phyloP scores from a whole-genome alignment of 2,113 vertebrate species.

The Castor canadensis region DNA sequence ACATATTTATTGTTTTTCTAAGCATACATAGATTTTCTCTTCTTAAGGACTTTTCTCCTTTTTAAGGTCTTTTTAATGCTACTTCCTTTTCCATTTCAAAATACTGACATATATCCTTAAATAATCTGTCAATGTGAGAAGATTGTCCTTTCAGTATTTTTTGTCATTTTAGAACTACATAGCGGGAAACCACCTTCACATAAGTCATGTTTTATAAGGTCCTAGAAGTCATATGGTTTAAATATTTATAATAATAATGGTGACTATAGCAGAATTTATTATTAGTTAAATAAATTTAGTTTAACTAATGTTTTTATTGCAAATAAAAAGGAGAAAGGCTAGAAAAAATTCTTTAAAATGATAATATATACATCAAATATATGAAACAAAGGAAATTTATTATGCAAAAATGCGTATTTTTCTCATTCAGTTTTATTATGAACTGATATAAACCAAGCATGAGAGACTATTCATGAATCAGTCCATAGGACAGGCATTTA shows the following conservation, averaged over 20 bases:
- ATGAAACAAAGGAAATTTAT: background rate
- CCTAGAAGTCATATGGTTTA: background rate
- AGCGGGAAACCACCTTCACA: background rate
- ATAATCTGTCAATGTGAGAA: background rate
- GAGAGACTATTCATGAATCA: background rate
- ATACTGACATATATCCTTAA: background rate
- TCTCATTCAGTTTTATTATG: background rate
- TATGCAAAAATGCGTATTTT: background rate
- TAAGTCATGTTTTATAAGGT: background rate
- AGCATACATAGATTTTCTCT: background rate
- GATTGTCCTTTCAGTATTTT: background rate
- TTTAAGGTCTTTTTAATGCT: slow-evolving; percentile 17
- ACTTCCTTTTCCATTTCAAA: slow-evolving; percentile 6
- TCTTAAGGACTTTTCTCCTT: slow-evolving; percentile 9
- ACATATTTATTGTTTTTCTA: background rate
- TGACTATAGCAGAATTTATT: background rate
- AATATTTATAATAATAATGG: background rate
- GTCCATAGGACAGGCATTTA: background rate
- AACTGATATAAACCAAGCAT: background rate
- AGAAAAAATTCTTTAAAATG: background rate
- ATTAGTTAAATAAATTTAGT: background rate
- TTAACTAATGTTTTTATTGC: background rate
- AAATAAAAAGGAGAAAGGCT: background rate
- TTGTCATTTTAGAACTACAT: background rate
- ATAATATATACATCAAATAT: background rate